phyloP scores from a whole-genome alignment of 2,113 vertebrate species.

The Toxotes chatareus region DNA sequence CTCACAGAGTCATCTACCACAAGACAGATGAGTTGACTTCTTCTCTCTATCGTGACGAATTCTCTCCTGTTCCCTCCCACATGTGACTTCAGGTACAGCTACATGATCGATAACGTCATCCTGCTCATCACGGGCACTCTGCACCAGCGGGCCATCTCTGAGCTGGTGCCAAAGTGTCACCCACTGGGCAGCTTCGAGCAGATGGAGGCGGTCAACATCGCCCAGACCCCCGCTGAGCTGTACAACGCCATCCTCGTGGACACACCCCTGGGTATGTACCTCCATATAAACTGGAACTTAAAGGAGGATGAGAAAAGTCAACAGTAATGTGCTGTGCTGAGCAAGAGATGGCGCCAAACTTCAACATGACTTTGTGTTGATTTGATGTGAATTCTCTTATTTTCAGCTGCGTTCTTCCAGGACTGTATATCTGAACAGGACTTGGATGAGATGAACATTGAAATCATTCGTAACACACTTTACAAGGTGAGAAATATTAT shows the following conservation, averaged over 20 bases:
- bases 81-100: constrained; percentile 90
- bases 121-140: constrained; percentile 97
- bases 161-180: constrained; percentile 97
- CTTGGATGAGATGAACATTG: constrained; percentile 99
- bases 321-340: background rate
- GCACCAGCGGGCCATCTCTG: constrained; percentile 95
- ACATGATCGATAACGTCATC: constrained; percentile 99
- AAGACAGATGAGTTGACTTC: no score
- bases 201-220: constrained; percentile 99
- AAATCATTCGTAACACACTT: constrained; percentile 97
- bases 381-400: background rate
- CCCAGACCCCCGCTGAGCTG: constrained; percentile 97
- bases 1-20: no score
- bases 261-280: constrained; percentile 91
- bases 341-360: constrained; percentile 36
- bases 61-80: no score
- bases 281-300: background rate
- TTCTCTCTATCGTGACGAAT: background rate
- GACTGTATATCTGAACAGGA: constrained; percentile 99
- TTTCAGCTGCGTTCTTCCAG: constrained; percentile 96
- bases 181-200: constrained; percentile 98
- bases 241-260: constrained; percentile 99
- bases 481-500: constrained; percentile 89
- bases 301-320: background rate
- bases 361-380: no score